Evolutionary conservation across 2,888 invertebrate species (phyloP).

Genomic region (Malachius bipustulatus): DNA sequence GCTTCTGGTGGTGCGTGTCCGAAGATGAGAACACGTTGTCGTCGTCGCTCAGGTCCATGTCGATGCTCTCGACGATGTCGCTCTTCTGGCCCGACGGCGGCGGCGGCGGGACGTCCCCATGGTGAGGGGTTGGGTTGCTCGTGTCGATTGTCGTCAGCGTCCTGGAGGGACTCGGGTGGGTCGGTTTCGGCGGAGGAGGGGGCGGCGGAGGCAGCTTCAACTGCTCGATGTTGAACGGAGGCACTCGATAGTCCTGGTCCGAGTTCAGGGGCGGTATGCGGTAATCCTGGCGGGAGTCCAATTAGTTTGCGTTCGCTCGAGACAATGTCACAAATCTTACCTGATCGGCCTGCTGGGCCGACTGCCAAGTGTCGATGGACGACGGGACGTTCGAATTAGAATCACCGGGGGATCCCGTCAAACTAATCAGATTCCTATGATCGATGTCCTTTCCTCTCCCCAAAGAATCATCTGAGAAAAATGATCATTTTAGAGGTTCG

Average conservation of each 20-base stretch:
- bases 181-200: constrained; percentile 36
- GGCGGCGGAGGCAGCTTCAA: constrained; percentile 38
- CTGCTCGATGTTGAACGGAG: constrained; percentile 27
- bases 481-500: constrained; percentile 8
- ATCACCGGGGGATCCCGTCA: constrained; percentile 57
- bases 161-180: constrained; percentile 16
- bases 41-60: constrained; percentile 81
- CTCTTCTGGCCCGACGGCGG: constrained; percentile 17
- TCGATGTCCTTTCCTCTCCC: constrained; percentile 36
- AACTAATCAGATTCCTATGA: constrained; percentile 71
- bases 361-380: constrained; percentile 14
- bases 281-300: constrained; percentile 19
- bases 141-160: constrained; percentile 8
- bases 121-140: constrained; percentile 4
- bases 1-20: constrained; percentile 14
- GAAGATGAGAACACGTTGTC: constrained; percentile 34
- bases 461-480: constrained; percentile 21
- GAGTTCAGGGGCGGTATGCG: constrained; percentile 11
- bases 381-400: constrained; percentile 16
- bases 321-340: constrained; percentile 13
- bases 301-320: constrained; percentile 10
- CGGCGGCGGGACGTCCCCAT: not conserved
- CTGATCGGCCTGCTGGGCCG: constrained; percentile 16
- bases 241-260: constrained; percentile 33
- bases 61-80: constrained; percentile 69